Conservation (phyloP, 2,888 invertebrate species). For the Platycheirus rosarum region DNA sequence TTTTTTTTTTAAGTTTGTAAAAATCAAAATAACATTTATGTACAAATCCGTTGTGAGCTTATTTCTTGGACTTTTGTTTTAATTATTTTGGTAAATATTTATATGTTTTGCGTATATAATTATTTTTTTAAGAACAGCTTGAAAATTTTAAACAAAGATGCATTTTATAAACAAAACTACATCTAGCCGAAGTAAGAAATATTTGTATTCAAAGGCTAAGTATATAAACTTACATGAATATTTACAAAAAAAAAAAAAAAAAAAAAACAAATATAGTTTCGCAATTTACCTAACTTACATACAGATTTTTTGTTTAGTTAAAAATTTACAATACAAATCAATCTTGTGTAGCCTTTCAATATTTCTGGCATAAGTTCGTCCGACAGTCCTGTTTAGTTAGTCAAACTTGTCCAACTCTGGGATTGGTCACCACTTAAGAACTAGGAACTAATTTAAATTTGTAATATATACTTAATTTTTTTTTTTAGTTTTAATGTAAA, state of each 20-base stretch:
- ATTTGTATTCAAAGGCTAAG: constrained; percentile 42
- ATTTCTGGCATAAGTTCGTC: constrained; percentile 49
- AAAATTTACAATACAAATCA: constrained; percentile 65
- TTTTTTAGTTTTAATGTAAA: constrained; percentile 60
- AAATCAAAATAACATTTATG: constrained; percentile 43
- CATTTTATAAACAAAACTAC: constrained; percentile 53
- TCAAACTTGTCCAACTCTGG: constrained; percentile 61
- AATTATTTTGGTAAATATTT: constrained; percentile 23
- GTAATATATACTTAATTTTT: constrained; percentile 34
- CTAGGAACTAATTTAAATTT: constrained; percentile 73
- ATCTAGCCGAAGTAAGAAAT: constrained; percentile 48
- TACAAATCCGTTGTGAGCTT: constrained; percentile 64
- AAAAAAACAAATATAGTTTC: constrained; percentile 43
- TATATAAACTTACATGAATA: constrained; percentile 49
- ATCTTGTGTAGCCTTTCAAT: constrained; percentile 52
- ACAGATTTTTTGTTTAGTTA: constrained; percentile 28
- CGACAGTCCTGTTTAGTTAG: constrained; percentile 63
- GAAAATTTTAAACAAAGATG: constrained; percentile 42
- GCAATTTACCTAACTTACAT: constrained; percentile 49
- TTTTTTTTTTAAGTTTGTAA: background rate
- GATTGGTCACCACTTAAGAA: constrained; percentile 69
- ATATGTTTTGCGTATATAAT: constrained; percentile 4
- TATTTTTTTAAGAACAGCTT: constrained; percentile 21
- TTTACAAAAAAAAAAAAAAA: constrained; percentile 47
- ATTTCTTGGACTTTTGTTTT: constrained; percentile 40